phyloP scores from a whole-genome alignment of 1,140 invertebrate genomes.

The Papilio machaon region DNA sequence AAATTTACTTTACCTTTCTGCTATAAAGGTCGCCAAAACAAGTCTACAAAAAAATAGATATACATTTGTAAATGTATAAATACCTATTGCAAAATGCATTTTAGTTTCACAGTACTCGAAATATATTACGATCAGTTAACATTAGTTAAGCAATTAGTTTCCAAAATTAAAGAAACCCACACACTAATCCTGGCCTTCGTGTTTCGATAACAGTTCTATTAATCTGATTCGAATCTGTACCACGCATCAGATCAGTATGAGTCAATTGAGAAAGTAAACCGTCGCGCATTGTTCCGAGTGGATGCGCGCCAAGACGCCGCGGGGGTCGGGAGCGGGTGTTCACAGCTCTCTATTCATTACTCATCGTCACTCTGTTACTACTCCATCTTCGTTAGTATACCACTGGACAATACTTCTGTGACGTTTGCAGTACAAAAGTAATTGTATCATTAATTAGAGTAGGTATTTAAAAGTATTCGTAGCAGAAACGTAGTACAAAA shows the following conservation, averaged over 20 bases:
- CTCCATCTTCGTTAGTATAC: constrained; percentile 46
- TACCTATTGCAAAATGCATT: neutral
- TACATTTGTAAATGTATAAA: no score
- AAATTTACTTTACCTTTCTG: neutral
- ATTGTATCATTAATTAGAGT: neutral
- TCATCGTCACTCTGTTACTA: constrained; percentile 78
- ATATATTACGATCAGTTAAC: neutral
- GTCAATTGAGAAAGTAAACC: constrained; percentile 81
- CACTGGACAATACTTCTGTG: neutral
- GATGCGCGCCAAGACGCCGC: constrained; percentile 70
- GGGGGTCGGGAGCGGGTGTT: constrained; percentile 74
- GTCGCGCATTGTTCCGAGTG: constrained; percentile 79
- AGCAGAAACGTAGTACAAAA: neutral
- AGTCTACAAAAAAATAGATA: no score
- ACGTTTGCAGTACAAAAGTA: neutral
- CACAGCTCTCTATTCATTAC: constrained; percentile 81
- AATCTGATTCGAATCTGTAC: constrained; percentile 75
- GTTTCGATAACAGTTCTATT: constrained; percentile 53
- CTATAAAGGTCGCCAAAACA: neutral
- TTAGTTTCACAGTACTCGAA: neutral
- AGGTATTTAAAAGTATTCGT: neutral
- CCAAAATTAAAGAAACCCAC: constrained; percentile 6
- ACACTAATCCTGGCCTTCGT: constrained; percentile 20
- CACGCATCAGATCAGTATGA: constrained; percentile 77
- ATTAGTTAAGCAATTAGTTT: neutral